Conservation (phyloP, 2,888 invertebrate genomes). For the Sisyra nigra region DNA sequence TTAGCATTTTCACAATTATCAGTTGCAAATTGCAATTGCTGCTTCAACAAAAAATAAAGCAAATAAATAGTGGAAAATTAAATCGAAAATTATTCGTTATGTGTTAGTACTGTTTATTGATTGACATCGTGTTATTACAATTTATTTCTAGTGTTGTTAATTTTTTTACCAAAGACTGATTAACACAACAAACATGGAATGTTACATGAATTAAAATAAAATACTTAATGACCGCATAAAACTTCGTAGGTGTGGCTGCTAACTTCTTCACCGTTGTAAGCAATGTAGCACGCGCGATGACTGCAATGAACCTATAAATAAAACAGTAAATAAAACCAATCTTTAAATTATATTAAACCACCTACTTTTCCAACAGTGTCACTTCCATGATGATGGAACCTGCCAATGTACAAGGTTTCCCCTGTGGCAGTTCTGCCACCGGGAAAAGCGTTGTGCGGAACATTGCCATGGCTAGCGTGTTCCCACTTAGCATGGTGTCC, state of each 20-base stretch:
- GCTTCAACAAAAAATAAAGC: no score
- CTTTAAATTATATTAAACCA: background rate
- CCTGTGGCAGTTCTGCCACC: slow-evolving; percentile 34
- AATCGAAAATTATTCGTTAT: no score
- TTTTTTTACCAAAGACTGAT: no score
- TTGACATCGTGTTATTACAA: no score
- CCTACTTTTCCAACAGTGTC: slow-evolving; percentile 37
- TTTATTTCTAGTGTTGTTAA: no score
- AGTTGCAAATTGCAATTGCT: no score
- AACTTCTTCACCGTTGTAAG: slow-evolving; percentile 49
- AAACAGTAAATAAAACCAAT: background rate
- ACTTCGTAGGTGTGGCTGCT: slow-evolving; percentile 49
- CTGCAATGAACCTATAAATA: slow-evolving; percentile 42
- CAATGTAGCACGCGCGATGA: slow-evolving; percentile 45
- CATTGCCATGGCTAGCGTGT: slow-evolving; percentile 19
- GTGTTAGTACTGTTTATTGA: no score
- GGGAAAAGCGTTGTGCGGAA: slow-evolving; percentile 37
- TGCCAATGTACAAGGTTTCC: slow-evolving; percentile 35
- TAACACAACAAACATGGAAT: no score
- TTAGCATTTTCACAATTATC: no score
- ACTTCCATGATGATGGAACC: slow-evolving; percentile 35
- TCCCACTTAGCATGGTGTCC: no score
- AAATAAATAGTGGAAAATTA: no score
- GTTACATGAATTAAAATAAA: no score
- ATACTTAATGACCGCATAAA: slow-evolving; percentile 32